Evolutionary conservation across 2,113 vertebrate species (phyloP).

Genomic region (Oncorhynchus keta): DNA sequence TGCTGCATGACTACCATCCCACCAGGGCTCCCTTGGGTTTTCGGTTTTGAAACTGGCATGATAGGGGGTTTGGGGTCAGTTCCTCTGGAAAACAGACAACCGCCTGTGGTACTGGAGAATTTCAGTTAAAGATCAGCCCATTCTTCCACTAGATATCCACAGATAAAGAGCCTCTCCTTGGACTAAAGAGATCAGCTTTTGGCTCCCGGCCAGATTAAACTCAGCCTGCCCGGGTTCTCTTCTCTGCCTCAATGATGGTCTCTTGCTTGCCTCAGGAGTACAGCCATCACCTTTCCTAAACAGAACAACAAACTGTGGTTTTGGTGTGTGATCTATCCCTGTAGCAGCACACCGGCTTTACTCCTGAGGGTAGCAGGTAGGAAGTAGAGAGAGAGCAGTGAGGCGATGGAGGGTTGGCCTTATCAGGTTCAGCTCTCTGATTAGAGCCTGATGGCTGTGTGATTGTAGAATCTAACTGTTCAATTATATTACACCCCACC

Average conservation of each 20-base stretch:
- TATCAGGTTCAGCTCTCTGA: conserved; percentile 38
- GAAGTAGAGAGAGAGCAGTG: background rate
- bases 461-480: background rate
- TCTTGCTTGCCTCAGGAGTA: background rate
- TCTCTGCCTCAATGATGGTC: background rate
- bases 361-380: background rate
- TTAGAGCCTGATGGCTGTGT: conserved; percentile 18
- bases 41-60: too few relatives aligned
- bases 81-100: background rate
- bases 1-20: background rate
- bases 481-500: background rate
- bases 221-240: background rate
- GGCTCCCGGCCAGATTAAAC: background rate
- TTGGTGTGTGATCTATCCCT: background rate
- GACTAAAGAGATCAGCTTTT: background rate
- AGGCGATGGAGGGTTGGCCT: background rate
- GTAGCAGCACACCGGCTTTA: background rate
- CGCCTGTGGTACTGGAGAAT: background rate
- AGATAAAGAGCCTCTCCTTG: background rate
- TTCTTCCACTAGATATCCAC: background rate
- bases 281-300: conserved; percentile 32
- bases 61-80: too few relatives aligned
- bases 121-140: background rate
- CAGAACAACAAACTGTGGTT: conserved; percentile 37
- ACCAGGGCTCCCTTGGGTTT: too few relatives aligned